A percentile compares a stretch with the other conserved stretches of the same genome.
phyloP scores from a whole-genome alignment of 2,113 vertebrate species.

The Callaeas wilsoni region DNA sequence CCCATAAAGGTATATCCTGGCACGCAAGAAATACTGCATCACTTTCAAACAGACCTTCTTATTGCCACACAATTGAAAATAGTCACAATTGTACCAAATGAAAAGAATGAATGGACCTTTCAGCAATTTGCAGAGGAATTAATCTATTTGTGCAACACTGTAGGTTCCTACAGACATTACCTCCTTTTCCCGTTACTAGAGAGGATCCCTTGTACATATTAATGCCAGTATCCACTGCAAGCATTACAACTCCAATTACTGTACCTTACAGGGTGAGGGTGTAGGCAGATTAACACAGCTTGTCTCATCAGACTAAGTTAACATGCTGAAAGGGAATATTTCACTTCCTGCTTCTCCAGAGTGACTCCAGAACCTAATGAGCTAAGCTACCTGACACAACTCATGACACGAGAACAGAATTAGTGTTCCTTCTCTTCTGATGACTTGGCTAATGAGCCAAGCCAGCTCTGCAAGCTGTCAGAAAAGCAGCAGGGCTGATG shows the following conservation, averaged over 20 bases:
- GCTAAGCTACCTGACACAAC: background rate
- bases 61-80: background rate
- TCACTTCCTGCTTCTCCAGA: background rate
- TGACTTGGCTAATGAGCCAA: background rate
- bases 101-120: background rate
- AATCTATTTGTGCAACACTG: background rate
- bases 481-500: background rate
- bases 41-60: background rate
- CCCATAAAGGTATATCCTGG: background rate
- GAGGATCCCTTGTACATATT: background rate
- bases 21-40: background rate
- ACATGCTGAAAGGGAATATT: background rate
- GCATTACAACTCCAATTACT: background rate
- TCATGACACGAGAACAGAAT: accelerated
- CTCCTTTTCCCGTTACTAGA: background rate
- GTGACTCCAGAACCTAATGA: background rate
- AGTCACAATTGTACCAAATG: background rate
- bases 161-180: background rate
- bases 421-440: background rate
- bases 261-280: background rate
- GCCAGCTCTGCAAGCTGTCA: background rate
- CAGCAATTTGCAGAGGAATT: background rate
- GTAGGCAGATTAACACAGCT: background rate
- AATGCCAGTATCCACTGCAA: background rate
- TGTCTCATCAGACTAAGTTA: background rate